These are phyloP conservation scores for Falco columbarius DNA, from an alignment of 2,797 vertebrate species.

Conservation along the genomic window DNA sequence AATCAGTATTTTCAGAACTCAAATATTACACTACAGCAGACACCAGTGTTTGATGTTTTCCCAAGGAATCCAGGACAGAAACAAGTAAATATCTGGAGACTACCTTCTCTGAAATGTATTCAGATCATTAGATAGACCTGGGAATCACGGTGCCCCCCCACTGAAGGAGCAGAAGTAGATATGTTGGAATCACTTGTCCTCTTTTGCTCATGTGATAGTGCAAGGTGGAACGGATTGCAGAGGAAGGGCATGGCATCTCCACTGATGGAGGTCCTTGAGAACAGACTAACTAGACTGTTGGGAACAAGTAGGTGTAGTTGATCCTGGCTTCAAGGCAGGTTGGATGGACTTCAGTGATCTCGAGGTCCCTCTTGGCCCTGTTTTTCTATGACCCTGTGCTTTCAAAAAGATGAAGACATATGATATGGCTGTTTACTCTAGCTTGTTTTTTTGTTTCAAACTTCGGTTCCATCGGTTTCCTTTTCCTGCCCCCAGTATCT, in stretches of 20 bases:
- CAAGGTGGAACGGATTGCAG: background rate
- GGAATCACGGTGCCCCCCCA: background rate
- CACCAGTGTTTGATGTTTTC: slow-evolving; percentile 44
- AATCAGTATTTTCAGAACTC: slow-evolving; percentile 44
- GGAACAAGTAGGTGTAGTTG: background rate
- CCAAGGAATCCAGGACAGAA: slow-evolving; percentile 24
- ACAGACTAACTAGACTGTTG: background rate
- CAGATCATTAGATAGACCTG: background rate
- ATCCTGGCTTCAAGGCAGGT: slow-evolving; percentile 6
- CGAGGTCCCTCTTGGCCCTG: slow-evolving; percentile 6
- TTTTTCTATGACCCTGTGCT: slow-evolving; percentile 1
- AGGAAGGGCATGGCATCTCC: background rate
- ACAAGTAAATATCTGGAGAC: background rate
- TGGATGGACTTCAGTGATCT: background rate
- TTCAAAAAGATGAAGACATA: background rate
- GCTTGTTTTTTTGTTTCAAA: background rate
- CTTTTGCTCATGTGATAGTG: background rate
- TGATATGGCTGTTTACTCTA: background rate
- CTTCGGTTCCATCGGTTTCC: background rate
- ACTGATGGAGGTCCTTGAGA: slow-evolving; percentile 3
- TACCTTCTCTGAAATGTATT: slow-evolving; percentile 3
- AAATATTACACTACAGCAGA: background rate
- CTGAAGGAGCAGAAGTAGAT: slow-evolving; percentile 20
- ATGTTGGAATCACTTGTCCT: background rate
- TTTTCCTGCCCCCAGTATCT: background rate